These are phyloP conservation scores for Mylabris phalerata DNA, from an alignment of 1,140 invertebrate genomes.

Conservation along the genomic window DNA sequence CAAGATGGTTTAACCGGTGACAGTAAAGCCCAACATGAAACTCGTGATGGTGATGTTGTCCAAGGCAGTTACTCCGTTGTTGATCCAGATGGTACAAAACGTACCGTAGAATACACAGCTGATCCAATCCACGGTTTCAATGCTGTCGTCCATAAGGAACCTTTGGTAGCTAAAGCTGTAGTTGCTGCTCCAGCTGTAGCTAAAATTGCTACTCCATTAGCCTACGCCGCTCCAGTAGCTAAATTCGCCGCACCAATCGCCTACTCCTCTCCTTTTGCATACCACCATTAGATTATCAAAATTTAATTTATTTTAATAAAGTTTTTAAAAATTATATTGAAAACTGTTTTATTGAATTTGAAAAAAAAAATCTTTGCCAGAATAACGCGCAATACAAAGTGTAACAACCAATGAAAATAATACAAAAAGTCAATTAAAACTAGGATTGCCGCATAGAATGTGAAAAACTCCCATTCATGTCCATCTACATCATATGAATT, in stretches of 20 bases:
- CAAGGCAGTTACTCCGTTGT: conserved; percentile 50
- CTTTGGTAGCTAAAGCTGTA: conserved; percentile 14
- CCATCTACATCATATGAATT: no score
- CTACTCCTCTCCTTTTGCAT: conserved; percentile 6
- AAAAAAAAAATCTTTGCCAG: no score
- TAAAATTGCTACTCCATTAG: conserved; percentile 36
- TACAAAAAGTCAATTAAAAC: no score
- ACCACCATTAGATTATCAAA: not conserved
- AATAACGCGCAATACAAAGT: no score
- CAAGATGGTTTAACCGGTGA: conserved; percentile 44
- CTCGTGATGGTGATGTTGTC: conserved; percentile 38
- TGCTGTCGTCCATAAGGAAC: conserved; percentile 40
- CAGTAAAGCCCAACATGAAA: conserved; percentile 40
- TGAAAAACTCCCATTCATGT: no score
- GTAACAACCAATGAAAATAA: no score
- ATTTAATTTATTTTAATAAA: not conserved
- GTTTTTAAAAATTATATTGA: not conserved
- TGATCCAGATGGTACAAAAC: conserved; percentile 58
- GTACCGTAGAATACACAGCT: conserved; percentile 61
- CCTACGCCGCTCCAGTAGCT: conserved; percentile 22
- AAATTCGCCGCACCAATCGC: conserved; percentile 21
- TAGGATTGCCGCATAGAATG: no score
- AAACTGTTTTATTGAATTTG: no score
- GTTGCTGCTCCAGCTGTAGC: conserved; percentile 23
- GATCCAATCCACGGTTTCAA: conserved; percentile 50